Evolutionary conservation across 1,140 invertebrate genomes (phyloP).

Genomic region (Caenorhabditis elegans): DNA sequence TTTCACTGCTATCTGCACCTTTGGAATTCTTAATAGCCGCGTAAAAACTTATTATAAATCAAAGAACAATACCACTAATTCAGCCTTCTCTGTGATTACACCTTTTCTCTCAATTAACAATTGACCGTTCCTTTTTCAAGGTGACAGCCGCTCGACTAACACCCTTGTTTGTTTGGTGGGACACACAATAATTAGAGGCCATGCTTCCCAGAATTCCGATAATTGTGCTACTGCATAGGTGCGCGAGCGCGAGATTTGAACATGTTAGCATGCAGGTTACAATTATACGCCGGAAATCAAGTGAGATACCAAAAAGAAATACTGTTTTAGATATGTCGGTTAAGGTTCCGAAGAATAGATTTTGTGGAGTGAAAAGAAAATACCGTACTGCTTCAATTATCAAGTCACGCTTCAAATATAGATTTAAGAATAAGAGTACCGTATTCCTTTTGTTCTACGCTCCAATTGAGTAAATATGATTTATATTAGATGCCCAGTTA

Average conservation of each 20-base stretch:
- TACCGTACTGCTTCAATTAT: no score
- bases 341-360: no score
- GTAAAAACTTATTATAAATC: conserved; percentile 20
- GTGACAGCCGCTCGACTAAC: neutral
- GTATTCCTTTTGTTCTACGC: no score
- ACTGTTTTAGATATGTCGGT: neutral
- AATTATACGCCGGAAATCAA: neutral
- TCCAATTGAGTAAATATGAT: no score
- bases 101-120: conserved; percentile 8
- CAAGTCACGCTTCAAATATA: no score
- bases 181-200: neutral
- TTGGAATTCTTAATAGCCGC: neutral
- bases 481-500: no score
- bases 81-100: neutral
- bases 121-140: neutral
- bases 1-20: no score
- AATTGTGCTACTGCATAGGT: neutral
- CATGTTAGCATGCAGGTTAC: neutral
- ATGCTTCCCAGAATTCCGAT: neutral
- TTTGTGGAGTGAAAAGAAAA: no score
- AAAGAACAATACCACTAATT: neutral
- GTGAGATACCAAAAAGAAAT: neutral
- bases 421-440: no score
- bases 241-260: conserved; percentile 15
- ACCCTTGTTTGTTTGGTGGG: neutral